Conservation (phyloP, 2,113 vertebrate genomes). For the Hassar affinis region DNA sequence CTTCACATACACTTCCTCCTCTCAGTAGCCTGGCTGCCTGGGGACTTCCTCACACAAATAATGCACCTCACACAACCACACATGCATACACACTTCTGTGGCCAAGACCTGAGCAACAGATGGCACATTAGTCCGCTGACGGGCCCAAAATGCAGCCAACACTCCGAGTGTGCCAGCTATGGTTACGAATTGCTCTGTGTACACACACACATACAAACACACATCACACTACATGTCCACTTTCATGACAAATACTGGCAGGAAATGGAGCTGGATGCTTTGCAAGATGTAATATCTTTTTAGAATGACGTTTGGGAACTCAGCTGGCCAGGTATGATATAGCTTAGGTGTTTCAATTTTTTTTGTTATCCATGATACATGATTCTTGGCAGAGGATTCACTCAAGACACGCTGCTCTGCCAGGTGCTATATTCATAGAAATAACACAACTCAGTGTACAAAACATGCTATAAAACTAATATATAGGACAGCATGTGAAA, state of each 20-base stretch:
- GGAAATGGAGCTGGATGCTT: conserved; percentile 15
- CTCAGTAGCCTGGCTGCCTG: conserved; percentile 44
- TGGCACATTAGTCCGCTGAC: conserved; percentile 39
- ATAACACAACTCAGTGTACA: not conserved
- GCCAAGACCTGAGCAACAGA: conserved; percentile 51
- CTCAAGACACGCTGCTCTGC: not conserved
- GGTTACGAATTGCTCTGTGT: conserved; percentile 11
- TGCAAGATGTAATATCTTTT: conserved; percentile 23
- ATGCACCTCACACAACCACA: conserved; percentile 31
- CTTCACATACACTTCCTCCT: conserved; percentile 38
- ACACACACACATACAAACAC: conserved; percentile 4
- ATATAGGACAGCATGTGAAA: not conserved
- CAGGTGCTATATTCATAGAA: conserved; percentile 1
- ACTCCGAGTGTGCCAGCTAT: conserved; percentile 39
- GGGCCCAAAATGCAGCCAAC: conserved; percentile 25
- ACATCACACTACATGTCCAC: conserved; percentile 18
- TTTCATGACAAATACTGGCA: conserved; percentile 44
- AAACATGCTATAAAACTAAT: not conserved
- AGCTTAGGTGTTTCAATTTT: not conserved
- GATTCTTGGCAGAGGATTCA: conserved; percentile 11
- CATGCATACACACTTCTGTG: conserved; percentile 24
- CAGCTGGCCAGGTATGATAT: not conserved
- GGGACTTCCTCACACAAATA: conserved; percentile 33
- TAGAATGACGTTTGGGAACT: conserved; percentile 26
- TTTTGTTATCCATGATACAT: conserved; percentile 1